A percentile compares a stretch with the other conserved stretches of the same genome.
phyloP scores from a whole-genome alignment of 2,797 vertebrate species.

The Acanthurus tractus region DNA sequence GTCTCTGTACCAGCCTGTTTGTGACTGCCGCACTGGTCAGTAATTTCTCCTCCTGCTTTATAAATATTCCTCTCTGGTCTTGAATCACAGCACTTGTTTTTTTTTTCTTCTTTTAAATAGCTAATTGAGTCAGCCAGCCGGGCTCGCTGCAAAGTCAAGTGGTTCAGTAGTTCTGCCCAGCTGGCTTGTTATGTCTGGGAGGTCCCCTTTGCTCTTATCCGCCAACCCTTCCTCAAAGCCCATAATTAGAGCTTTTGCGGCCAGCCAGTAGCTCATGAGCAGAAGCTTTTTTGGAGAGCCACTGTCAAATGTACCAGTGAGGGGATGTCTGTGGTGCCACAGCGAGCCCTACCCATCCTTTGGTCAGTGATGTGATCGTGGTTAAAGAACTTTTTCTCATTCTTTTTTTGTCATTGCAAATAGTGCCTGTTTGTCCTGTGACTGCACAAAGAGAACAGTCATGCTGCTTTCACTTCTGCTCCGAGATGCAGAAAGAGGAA shows the following conservation, averaged over 20 bases:
- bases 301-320: constrained; percentile 55
- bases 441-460: constrained; percentile 74
- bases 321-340: constrained; percentile 40
- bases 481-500: constrained; percentile 76
- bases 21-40: constrained; percentile 53
- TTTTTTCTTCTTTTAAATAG: constrained; percentile 65
- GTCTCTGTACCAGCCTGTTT: constrained; percentile 38
- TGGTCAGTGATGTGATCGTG: constrained; percentile 69
- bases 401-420: constrained; percentile 38
- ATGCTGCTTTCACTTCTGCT: constrained; percentile 85
- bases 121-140: constrained; percentile 69
- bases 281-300: constrained; percentile 50
- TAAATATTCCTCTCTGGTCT: constrained; percentile 74
- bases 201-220: constrained; percentile 73
- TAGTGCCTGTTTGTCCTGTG: constrained; percentile 68
- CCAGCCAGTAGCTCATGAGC: constrained; percentile 67
- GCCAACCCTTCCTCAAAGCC: constrained; percentile 50
- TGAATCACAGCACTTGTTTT: constrained; percentile 57
- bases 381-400: constrained; percentile 35
- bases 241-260: constrained; percentile 80
- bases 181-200: constrained; percentile 78
- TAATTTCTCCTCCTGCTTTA: constrained; percentile 61
- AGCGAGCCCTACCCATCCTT: constrained; percentile 62
- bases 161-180: constrained; percentile 68
- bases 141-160: constrained; percentile 67